Evolutionary conservation across 2,888 invertebrate species (phyloP).

Genomic region (Zygaena filipendulae): DNA sequence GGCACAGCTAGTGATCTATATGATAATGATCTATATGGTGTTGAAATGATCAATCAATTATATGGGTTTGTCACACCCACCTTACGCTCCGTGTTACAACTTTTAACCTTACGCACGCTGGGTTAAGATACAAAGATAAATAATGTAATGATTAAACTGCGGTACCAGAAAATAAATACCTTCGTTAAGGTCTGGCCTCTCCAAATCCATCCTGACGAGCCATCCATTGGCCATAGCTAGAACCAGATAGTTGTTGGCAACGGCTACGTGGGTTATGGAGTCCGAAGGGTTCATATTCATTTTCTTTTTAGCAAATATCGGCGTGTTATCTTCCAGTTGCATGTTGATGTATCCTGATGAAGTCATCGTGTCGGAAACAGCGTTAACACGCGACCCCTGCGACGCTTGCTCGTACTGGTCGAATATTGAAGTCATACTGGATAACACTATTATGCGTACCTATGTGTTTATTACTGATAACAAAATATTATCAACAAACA

Average conservation of each 20-base stretch:
- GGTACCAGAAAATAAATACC: too few relatives aligned
- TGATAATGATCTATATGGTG: too few relatives aligned
- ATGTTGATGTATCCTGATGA: conserved; percentile 65
- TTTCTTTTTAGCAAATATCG: conserved; percentile 88
- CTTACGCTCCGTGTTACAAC: too few relatives aligned
- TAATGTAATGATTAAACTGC: too few relatives aligned
- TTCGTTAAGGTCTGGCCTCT: conserved; percentile 80
- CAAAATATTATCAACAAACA: too few relatives aligned
- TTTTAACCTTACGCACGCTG: too few relatives aligned
- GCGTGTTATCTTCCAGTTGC: conserved; percentile 76
- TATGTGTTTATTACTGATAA: too few relatives aligned
- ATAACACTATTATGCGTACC: too few relatives aligned
- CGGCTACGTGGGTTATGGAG: conserved; percentile 81
- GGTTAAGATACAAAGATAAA: too few relatives aligned
- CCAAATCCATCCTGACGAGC: conserved; percentile 83
- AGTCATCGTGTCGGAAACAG: conserved; percentile 48
- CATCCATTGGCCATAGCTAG: conserved; percentile 86
- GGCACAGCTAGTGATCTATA: too few relatives aligned
- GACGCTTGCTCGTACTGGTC: conserved; percentile 88
- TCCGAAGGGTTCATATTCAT: conserved; percentile 84
- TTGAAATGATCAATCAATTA: too few relatives aligned
- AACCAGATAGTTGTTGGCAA: conserved; percentile 84
- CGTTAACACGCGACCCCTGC: conserved; percentile 34
- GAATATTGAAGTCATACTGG: conserved; percentile 89
- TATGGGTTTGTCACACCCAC: too few relatives aligned